phyloP scores from a whole-genome alignment of 1,140 invertebrate species.

The Drosophila paulistorum region DNA sequence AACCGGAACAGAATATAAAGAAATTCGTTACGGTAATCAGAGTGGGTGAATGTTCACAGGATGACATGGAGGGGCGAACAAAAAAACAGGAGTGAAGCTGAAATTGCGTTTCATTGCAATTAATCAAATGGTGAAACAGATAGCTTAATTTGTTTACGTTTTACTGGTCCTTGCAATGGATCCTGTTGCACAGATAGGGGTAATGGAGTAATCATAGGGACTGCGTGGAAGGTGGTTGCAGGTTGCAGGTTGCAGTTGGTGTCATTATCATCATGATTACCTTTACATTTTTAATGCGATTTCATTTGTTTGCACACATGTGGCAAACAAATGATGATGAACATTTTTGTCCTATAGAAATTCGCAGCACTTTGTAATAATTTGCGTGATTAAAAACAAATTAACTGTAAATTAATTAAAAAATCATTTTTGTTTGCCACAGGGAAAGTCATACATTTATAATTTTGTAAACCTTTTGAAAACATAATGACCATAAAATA shows the following conservation, averaged over 20 bases:
- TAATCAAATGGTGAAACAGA: slow-evolving; percentile 68
- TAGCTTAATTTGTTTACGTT: slow-evolving; percentile 62
- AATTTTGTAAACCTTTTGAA: no score
- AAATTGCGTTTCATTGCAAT: slow-evolving; percentile 65
- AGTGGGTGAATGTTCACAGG: not conserved
- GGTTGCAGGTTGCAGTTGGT: not conserved
- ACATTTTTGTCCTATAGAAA: slow-evolving; percentile 15
- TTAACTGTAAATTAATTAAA: slow-evolving; percentile 70
- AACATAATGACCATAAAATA: no score
- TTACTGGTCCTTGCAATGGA: slow-evolving; percentile 25
- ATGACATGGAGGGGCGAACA: not conserved
- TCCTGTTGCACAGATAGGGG: not conserved
- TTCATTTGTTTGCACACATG: slow-evolving; percentile 65
- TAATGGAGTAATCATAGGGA: no score
- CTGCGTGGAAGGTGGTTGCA: no score
- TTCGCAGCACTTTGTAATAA: slow-evolving; percentile 21
- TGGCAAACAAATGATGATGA: slow-evolving; percentile 38
- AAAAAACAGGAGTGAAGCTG: not conserved
- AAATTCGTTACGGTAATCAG: slow-evolving; percentile 2
- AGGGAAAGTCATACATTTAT: not conserved
- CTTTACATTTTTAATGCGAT: slow-evolving; percentile 62
- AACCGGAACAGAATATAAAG: slow-evolving; percentile 1
- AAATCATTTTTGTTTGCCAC: slow-evolving; percentile 3
- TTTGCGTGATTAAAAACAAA: slow-evolving; percentile 65
- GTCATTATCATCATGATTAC: slow-evolving; percentile 61